Evolutionary conservation across 2,797 vertebrate genomes (phyloP).

Genomic region (Lates japonicus): DNA sequence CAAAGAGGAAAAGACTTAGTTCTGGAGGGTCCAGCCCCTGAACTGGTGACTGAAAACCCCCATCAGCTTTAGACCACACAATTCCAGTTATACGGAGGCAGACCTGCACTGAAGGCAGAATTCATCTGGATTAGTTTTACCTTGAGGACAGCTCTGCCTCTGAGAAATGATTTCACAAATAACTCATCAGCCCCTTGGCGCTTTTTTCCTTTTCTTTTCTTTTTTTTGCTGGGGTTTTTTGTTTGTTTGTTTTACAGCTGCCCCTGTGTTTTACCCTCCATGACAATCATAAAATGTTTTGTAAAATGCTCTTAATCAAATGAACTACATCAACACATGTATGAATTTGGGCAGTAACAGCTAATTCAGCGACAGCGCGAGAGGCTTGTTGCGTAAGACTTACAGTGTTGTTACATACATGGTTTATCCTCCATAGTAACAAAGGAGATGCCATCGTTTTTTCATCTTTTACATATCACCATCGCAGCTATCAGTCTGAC

Average conservation of each 20-base stretch:
- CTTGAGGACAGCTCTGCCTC: background rate
- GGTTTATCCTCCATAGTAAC: background rate
- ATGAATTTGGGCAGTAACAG: background rate
- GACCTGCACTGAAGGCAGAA: background rate
- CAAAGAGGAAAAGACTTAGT: background rate
- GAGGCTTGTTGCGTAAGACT: background rate
- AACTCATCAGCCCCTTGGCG: background rate
- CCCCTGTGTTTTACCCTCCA: constrained; percentile 12
- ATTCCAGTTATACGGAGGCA: constrained; percentile 5
- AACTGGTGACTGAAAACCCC: background rate
- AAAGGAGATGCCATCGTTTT: background rate
- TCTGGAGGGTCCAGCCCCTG: constrained; percentile 12
- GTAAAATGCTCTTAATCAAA: constrained; percentile 24
- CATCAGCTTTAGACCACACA: background rate
- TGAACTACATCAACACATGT: background rate
- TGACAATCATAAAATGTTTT: constrained; percentile 53
- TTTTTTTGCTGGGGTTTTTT: background rate
- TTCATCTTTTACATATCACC: background rate
- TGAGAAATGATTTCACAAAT: background rate
- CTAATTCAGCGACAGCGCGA: background rate
- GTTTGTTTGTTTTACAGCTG: background rate
- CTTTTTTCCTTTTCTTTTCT: constrained; percentile 1
- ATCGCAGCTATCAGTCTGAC: background rate
- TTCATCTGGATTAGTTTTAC: background rate
- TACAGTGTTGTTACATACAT: background rate